These are phyloP conservation scores for Thomomys bottae DNA, from an alignment of 2,113 vertebrate genomes.

Conservation along the genomic window DNA sequence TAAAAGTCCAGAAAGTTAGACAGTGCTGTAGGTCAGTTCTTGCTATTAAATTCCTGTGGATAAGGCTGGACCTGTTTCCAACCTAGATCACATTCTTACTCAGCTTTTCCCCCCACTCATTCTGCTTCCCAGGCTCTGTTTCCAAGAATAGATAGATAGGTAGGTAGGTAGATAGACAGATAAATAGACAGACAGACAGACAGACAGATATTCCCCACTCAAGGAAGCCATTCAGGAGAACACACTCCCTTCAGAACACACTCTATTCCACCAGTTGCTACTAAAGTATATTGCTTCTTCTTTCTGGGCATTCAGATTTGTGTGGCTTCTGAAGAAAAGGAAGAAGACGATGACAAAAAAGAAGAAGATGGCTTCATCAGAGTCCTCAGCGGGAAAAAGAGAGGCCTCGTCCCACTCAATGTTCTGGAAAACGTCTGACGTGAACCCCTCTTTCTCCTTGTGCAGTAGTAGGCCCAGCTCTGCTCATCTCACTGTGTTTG, in stretches of 20 bases:
- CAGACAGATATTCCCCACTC: too few relatives aligned
- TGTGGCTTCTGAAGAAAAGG: slow-evolving; percentile 92
- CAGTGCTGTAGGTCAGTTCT: too few relatives aligned
- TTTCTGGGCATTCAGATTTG: slow-evolving; percentile 90
- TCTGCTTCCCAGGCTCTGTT: background rate
- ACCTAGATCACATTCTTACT: background rate
- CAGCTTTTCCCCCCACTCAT: background rate
- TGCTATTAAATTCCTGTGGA: background rate
- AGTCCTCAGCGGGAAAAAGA: slow-evolving; percentile 95
- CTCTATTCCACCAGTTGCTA: background rate
- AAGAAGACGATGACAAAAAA: slow-evolving; percentile 89
- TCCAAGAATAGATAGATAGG: too few relatives aligned
- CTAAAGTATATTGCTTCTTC: background rate
- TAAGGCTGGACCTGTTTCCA: background rate
- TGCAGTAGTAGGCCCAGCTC: slow-evolving; percentile 77
- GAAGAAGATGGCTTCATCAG: slow-evolving; percentile 93
- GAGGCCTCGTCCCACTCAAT: slow-evolving; percentile 93
- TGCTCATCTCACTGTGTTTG: slow-evolving; percentile 80
- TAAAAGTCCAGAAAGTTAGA: background rate
- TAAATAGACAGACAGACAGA: too few relatives aligned
- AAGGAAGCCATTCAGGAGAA: background rate
- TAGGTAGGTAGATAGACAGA: too few relatives aligned
- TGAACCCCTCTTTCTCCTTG: slow-evolving; percentile 28
- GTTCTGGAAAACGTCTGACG: slow-evolving; percentile 94
- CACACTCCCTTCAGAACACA: background rate